These are phyloP conservation scores for Sepioteuthis lessoniana DNA, from an alignment of 2,888 invertebrate species.

Conservation along the genomic window DNA sequence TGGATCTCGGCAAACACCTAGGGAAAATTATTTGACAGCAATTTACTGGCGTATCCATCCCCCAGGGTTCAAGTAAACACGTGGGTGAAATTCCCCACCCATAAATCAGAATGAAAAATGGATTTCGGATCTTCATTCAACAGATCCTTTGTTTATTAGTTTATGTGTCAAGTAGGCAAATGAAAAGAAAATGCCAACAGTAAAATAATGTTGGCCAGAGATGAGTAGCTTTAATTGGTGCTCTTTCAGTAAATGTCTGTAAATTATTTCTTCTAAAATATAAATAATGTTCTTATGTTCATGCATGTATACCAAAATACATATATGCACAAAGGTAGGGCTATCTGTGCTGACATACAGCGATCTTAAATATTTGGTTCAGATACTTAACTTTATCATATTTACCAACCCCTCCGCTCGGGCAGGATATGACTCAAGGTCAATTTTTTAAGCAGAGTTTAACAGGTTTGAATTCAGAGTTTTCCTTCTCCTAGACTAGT, in stretches of 20 bases:
- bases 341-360: too few species aligned
- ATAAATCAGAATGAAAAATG: conserved; percentile 33
- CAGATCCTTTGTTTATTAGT: conserved; percentile 33
- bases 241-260: background rate
- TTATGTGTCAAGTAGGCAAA: conserved; percentile 12
- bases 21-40: conserved; percentile 33
- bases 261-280: background rate
- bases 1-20: background rate
- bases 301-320: too few species aligned
- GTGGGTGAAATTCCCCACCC: background rate
- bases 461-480: too few species aligned
- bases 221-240: background rate
- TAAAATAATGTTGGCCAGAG: background rate
- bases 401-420: too few species aligned
- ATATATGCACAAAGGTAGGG: too few species aligned
- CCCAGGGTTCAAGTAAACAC: background rate
- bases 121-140: background rate
- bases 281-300: too few species aligned
- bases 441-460: too few species aligned
- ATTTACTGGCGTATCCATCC: conserved; percentile 33
- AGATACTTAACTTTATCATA: too few species aligned
- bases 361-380: too few species aligned
- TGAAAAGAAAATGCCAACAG: background rate
- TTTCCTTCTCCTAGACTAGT: too few species aligned
- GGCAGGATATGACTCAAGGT: too few species aligned